Conservation (phyloP, 2,113 vertebrate species). For the Meleagris gallopavo region DNA sequence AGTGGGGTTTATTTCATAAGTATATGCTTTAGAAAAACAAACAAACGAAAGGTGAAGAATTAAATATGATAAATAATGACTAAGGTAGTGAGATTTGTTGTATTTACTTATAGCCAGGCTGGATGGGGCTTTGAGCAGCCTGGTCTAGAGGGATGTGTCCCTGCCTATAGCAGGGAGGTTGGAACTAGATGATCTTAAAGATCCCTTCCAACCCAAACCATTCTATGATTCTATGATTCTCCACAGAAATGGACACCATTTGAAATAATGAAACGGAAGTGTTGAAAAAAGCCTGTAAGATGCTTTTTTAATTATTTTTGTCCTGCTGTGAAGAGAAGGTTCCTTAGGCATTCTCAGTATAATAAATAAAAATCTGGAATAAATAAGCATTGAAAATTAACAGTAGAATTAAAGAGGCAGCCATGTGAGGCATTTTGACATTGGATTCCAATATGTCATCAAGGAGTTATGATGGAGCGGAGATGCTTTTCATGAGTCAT, state of each 20-base stretch:
- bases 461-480: not conserved
- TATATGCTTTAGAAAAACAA: not conserved
- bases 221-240: not conserved
- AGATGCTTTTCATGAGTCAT: accelerated
- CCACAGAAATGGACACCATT: not conserved
- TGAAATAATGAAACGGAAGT: not conserved
- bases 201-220: no score
- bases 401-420: not conserved
- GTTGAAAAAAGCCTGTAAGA: not conserved
- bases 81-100: not conserved
- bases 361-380: not conserved
- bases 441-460: not conserved
- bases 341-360: not conserved
- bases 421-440: not conserved
- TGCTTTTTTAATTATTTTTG: not conserved
- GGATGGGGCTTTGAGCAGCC: no score
- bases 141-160: no score
- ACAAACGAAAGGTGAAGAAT: not conserved
- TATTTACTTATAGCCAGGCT: not conserved
- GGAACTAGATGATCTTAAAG: no score
- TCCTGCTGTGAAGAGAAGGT: not conserved
- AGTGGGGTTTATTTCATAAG: not conserved
- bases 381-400: not conserved
- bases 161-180: no score
- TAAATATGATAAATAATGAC: not conserved